Conservation (phyloP, 1,140 invertebrate genomes). For the Leptopilina clavipes region DNA sequence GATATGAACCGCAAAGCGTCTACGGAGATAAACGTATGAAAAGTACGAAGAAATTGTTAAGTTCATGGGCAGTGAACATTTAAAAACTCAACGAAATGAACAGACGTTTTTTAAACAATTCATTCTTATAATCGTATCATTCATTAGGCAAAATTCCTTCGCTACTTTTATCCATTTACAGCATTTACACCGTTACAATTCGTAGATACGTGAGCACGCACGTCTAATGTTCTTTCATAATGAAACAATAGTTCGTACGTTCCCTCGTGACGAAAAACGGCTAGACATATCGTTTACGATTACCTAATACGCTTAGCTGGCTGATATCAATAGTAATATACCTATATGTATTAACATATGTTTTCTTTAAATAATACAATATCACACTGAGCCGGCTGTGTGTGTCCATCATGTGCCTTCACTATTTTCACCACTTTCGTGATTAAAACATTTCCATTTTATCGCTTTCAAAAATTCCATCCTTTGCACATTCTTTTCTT, state of each 20-base stretch:
- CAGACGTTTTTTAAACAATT: slow-evolving; percentile 23
- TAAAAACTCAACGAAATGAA: slow-evolving; percentile 12
- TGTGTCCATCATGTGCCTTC: slow-evolving; percentile 61
- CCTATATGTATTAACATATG: slow-evolving; percentile 52
- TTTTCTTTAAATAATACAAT: slow-evolving; percentile 67
- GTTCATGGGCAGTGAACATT: background rate
- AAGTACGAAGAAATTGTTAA: slow-evolving; percentile 30
- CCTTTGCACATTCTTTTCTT: slow-evolving; percentile 51
- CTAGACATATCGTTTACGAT: slow-evolving; percentile 38
- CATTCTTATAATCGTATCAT: slow-evolving; percentile 13
- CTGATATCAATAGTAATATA: slow-evolving; percentile 33
- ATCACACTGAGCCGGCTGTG: slow-evolving; percentile 67
- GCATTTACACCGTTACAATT: slow-evolving; percentile 46
- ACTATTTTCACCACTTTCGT: slow-evolving; percentile 51
- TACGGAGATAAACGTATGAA: slow-evolving; percentile 22
- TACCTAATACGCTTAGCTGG: slow-evolving; percentile 35
- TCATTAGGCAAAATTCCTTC: slow-evolving; percentile 30
- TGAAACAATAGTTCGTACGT: slow-evolving; percentile 25
- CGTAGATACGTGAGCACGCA: slow-evolving; percentile 38
- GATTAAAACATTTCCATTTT: slow-evolving; percentile 49
- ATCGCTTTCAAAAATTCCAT: slow-evolving; percentile 51
- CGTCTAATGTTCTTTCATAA: slow-evolving; percentile 9
- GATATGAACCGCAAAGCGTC: slow-evolving; percentile 29
- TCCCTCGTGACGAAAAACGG: slow-evolving; percentile 20
- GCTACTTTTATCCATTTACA: slow-evolving; percentile 42